Conservation (phyloP, 2,113 vertebrate species). For the Tamias sibiricus region DNA sequence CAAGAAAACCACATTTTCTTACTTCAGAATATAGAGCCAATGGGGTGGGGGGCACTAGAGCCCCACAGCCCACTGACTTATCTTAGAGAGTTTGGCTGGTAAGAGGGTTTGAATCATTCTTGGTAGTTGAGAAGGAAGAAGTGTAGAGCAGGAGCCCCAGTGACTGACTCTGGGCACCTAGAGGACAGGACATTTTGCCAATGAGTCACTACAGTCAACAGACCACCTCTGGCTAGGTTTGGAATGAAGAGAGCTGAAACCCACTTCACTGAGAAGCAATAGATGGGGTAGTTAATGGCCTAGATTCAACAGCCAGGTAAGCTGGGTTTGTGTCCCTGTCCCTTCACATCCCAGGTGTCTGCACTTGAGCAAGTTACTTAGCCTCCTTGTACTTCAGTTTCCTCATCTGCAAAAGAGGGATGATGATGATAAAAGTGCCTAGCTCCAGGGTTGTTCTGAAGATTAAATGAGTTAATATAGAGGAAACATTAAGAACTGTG, state of each 20-base stretch:
- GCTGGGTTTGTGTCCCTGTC: background rate
- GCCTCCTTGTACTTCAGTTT: background rate
- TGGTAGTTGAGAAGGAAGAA: background rate
- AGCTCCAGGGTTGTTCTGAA: background rate
- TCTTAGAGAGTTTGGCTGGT: background rate
- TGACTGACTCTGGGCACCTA: background rate
- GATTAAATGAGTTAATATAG: background rate
- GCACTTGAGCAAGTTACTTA: background rate
- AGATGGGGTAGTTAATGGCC: too few species aligned
- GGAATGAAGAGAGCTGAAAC: background rate
- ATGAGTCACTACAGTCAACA: background rate
- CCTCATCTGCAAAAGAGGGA: background rate
- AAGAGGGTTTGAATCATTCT: too few species aligned
- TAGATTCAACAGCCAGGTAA: background rate
- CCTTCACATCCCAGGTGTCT: too few species aligned
- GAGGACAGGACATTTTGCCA: background rate
- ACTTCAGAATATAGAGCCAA: background rate
- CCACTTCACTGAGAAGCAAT: background rate
- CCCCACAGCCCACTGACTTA: background rate
- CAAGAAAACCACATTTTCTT: background rate
- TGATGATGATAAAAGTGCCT: background rate
- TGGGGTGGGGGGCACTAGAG: background rate
- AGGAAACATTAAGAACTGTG: background rate
- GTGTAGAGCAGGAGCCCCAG: background rate
- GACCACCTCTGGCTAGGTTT: background rate